These are phyloP conservation scores for Adelges cooleyi DNA, from an alignment of 1,140 invertebrate genomes.

Conservation along the genomic window DNA sequence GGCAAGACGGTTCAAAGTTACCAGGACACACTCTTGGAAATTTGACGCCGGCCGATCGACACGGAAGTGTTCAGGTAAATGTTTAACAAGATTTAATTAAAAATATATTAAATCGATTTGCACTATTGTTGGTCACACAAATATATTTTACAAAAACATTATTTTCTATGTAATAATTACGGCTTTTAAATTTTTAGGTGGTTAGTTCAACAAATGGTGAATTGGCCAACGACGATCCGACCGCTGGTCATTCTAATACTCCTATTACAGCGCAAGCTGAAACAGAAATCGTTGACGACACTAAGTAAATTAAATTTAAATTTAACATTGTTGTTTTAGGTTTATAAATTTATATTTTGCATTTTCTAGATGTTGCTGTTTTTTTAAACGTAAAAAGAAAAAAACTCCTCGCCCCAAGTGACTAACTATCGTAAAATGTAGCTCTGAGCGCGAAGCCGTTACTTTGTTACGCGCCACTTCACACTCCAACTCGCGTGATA, in stretches of 20 bases:
- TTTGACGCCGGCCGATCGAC: constrained; percentile 82
- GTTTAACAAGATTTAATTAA: too few relatives aligned
- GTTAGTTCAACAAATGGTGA: constrained; percentile 95
- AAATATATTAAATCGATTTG: not conserved
- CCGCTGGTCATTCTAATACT: constrained; percentile 90
- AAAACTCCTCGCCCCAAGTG: constrained; percentile 73
- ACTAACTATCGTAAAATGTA: constrained; percentile 47
- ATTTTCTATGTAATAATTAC: not conserved
- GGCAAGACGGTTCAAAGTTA: constrained; percentile 49
- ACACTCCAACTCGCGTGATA: constrained; percentile 54
- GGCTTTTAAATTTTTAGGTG: constrained; percentile 65
- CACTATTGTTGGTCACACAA: not conserved
- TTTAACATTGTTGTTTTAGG: constrained; percentile 2
- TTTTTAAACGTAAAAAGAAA: constrained; percentile 95
- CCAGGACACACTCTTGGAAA: constrained; percentile 48
- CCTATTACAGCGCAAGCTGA: constrained; percentile 87
- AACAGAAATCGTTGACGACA: constrained; percentile 83
- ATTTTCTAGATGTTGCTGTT: constrained; percentile 74
- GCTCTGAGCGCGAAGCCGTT: constrained; percentile 53
- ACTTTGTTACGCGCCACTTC: constrained; percentile 52
- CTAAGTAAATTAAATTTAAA: constrained; percentile 51
- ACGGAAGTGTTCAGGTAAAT: constrained; percentile 83
- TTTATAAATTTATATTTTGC: not conserved
- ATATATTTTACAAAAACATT: not conserved
- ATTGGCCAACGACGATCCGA: constrained; percentile 86